phyloP scores from a whole-genome alignment of 1,140 invertebrate species.

The Ostrea edulis region DNA sequence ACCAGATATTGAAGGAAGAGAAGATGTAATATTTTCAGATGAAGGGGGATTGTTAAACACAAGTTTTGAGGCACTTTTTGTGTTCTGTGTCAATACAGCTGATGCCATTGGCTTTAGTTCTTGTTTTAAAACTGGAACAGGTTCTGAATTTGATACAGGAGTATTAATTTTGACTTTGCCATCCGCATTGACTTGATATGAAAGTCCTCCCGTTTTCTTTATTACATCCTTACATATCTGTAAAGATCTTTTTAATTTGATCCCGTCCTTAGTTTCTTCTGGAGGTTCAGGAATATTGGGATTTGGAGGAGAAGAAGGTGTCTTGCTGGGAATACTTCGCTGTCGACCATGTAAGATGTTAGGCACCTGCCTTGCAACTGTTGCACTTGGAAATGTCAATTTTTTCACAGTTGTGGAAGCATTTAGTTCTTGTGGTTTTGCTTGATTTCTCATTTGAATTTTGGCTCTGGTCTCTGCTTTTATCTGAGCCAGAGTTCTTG shows the following conservation, averaged over 20 bases:
- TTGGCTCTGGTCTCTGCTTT: conserved; percentile 75
- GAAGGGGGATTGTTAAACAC: conserved; percentile 60
- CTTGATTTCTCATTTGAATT: conserved; percentile 61
- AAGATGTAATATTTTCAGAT: not conserved
- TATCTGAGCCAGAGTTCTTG: conserved; percentile 75
- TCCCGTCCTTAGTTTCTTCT: conserved; percentile 47
- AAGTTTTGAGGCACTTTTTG: conserved; percentile 67
- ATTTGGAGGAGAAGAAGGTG: conserved; percentile 40
- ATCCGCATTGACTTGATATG: conserved; percentile 43
- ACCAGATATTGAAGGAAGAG: conserved; percentile 37
- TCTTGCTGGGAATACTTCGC: not conserved
- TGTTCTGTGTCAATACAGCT: conserved; percentile 43
- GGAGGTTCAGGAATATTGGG: conserved; percentile 37
- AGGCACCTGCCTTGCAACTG: conserved; percentile 62
- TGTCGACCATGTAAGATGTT: conserved; percentile 58
- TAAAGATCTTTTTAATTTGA: conserved; percentile 83
- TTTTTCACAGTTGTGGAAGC: conserved; percentile 45
- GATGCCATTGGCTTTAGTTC: not conserved
- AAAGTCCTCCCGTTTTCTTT: conserved; percentile 80
- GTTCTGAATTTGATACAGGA: conserved; percentile 37
- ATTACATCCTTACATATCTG: conserved; percentile 97
- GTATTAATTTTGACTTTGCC: conserved; percentile 43
- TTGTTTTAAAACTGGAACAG: conserved; percentile 24
- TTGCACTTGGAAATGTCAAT: conserved; percentile 32
- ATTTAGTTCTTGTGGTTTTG: conserved; percentile 52